These are phyloP conservation scores for Trachelus tabidus DNA, from an alignment of 2,888 invertebrate species.

Conservation along the genomic window DNA sequence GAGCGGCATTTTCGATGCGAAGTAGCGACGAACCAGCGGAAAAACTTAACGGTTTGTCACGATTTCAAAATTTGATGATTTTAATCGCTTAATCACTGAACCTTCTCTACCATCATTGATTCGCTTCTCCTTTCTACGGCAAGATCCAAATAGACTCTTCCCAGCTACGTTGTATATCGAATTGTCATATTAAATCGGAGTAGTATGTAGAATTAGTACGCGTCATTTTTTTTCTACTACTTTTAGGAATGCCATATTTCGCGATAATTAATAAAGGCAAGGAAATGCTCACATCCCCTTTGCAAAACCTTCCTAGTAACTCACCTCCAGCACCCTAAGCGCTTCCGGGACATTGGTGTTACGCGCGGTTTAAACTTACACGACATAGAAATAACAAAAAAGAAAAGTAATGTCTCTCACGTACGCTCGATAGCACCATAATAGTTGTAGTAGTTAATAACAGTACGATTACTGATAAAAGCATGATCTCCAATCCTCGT, in stretches of 20 bases:
- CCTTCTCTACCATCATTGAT: neutral
- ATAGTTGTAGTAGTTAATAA: neutral
- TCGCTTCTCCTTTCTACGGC: neutral
- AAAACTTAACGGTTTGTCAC: neutral
- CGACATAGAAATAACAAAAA: conserved; percentile 16
- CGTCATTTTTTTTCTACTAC: neutral
- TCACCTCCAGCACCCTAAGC: neutral
- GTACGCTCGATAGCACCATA: conserved; percentile 26
- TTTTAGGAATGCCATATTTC: neutral
- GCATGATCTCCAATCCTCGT: neutral
- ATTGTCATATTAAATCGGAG: neutral
- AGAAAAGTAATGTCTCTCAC: conserved; percentile 9
- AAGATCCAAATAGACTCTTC: neutral
- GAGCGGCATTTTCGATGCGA: neutral
- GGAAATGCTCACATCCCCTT: neutral
- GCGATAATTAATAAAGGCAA: neutral
- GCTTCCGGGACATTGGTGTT: neutral
- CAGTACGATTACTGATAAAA: neutral
- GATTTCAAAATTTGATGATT: neutral
- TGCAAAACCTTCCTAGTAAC: neutral
- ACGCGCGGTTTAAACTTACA: conserved; percentile 6
- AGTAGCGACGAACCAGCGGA: neutral
- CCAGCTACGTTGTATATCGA: neutral
- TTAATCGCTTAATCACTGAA: neutral
- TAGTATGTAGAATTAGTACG: neutral